Percentiles rank a stretch among this genome's conserved stretches.
Conservation (phyloP, 37 sponge, comb jelly and placozoan species). For the Chondrilla cf. caribensis region DNA sequence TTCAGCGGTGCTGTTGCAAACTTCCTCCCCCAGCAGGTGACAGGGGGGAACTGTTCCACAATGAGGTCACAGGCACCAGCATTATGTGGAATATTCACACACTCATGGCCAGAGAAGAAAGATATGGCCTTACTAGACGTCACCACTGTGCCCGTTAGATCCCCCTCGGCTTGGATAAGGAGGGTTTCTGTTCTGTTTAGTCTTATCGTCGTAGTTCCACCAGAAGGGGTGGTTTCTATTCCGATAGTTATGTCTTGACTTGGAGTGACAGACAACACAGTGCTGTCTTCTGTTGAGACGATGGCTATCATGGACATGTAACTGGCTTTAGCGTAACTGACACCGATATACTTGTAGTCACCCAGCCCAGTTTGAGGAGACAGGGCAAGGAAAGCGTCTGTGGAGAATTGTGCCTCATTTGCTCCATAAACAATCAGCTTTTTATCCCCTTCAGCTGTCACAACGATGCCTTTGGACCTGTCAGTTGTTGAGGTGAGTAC, state of each 20-base stretch:
- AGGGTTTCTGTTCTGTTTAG: conserved; percentile 8
- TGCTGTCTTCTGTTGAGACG: not conserved
- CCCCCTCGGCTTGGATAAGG: not conserved
- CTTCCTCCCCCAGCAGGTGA: conserved; percentile 50
- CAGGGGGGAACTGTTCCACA: conserved; percentile 58
- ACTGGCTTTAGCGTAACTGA: conserved; percentile 10
- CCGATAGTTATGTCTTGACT: not conserved
- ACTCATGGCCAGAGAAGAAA: conserved; percentile 31
- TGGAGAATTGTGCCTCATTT: conserved; percentile 5
- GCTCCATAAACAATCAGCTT: conserved; percentile 43
- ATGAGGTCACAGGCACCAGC: conserved; percentile 46
- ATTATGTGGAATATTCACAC: conserved; percentile 23
- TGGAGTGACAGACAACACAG: not conserved
- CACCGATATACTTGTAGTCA: conserved; percentile 31
- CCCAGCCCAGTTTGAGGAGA: conserved; percentile 16
- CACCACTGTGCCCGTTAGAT: conserved; percentile 37
- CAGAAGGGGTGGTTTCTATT: not conserved
- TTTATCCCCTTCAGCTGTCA: not conserved
- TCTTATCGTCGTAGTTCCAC: not conserved
- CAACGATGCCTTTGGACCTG: conserved; percentile 2
- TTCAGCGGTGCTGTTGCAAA: conserved; percentile 39
- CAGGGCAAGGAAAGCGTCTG: conserved; percentile 61
- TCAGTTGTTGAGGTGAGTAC: not conserved
- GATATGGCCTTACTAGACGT: conserved; percentile 43
- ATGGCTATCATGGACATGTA: conserved; percentile 29